phyloP scores from a whole-genome alignment of 2,113 vertebrate genomes.

The Chaetodon auriga region DNA sequence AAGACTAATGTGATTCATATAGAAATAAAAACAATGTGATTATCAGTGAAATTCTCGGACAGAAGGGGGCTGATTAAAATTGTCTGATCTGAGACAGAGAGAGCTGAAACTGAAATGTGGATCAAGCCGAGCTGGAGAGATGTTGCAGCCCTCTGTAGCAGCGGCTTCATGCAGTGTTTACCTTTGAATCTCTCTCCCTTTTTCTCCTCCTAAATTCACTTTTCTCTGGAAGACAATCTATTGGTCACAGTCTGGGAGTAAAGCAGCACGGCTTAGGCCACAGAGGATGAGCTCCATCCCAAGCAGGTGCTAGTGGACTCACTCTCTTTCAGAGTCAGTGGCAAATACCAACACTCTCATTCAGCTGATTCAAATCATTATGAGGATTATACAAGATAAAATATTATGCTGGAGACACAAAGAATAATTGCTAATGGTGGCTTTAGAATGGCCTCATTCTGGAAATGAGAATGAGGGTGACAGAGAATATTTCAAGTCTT shows the following conservation, averaged over 20 bases:
- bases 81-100: constrained; percentile 11
- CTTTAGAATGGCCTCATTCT: constrained; percentile 76
- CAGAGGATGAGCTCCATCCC: constrained; percentile 37
- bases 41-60: not conserved
- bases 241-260: constrained; percentile 71
- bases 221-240: constrained; percentile 63
- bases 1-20: not conserved
- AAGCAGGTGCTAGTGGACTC: constrained; percentile 14
- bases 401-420: constrained; percentile 69
- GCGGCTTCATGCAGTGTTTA: constrained; percentile 49
- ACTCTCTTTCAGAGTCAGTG: constrained; percentile 34
- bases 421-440: constrained; percentile 74
- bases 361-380: constrained; percentile 65
- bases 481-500: constrained; percentile 79
- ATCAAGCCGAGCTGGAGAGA: not conserved
- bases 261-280: constrained; percentile 28
- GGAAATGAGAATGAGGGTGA: constrained; percentile 78
- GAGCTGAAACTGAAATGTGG: constrained; percentile 12
- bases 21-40: not conserved
- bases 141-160: constrained; percentile 14
- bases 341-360: constrained; percentile 40
- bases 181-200: constrained; percentile 42
- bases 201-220: constrained; percentile 59
- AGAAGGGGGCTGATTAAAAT: constrained; percentile 17
- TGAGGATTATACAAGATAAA: constrained; percentile 74